Evolutionary conservation across 2,888 invertebrate species (phyloP).

Genomic region (Drosophila mayaguana): DNA sequence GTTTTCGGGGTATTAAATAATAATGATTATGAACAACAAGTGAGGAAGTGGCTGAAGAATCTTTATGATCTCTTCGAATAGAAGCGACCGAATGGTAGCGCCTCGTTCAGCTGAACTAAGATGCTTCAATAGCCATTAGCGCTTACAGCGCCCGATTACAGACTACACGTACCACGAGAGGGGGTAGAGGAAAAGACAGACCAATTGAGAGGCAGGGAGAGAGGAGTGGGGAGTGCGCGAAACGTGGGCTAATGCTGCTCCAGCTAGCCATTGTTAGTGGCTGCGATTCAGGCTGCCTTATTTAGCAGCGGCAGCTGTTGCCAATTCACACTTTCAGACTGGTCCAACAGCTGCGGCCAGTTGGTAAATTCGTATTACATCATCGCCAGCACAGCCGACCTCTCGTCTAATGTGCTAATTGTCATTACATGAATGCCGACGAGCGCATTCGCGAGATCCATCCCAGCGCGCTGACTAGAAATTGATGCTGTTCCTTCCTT

Average conservation of each 20-base stretch:
- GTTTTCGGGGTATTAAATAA: conserved; percentile 77
- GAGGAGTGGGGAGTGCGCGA: background rate
- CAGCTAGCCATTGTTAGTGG: conserved; percentile 60
- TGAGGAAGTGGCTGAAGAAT: conserved; percentile 75
- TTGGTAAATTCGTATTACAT: conserved; percentile 60
- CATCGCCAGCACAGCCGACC: conserved; percentile 52
- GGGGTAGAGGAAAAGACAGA: background rate
- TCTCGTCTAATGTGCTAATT: conserved; percentile 63
- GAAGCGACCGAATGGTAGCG: conserved; percentile 26
- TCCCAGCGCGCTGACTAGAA: background rate
- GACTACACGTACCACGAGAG: conserved; percentile 50
- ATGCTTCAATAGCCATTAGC: conserved; percentile 74
- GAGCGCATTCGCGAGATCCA: conserved; percentile 6
- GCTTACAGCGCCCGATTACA: conserved; percentile 79
- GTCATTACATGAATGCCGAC: conserved; percentile 71
- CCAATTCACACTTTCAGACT: conserved; percentile 67
- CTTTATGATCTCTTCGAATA: conserved; percentile 58
- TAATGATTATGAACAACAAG: conserved; percentile 78
- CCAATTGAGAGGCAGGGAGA: background rate
- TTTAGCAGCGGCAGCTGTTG: conserved; percentile 67
- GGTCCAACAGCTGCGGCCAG: conserved; percentile 34
- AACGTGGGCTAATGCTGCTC: conserved; percentile 69
- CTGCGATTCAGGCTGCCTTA: conserved; percentile 59
- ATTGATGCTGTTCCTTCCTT: conserved; percentile 4
- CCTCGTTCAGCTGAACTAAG: conserved; percentile 44